Conservation (phyloP, 2,888 invertebrate species). For the Pelosia muscerda region DNA sequence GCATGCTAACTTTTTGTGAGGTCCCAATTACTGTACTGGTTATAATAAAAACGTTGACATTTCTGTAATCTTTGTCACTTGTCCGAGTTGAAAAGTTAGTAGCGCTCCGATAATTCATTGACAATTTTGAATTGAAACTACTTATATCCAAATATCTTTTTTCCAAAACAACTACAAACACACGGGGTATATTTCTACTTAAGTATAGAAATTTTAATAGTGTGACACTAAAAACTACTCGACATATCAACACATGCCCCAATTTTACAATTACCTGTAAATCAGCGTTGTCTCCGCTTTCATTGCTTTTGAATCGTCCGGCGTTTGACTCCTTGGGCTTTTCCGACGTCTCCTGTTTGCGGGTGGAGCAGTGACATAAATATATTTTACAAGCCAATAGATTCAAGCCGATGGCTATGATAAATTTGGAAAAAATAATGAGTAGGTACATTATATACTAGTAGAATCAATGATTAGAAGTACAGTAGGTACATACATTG, state of each 20-base stretch:
- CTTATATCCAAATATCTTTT: no score
- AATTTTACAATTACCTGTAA: conserved; percentile 58
- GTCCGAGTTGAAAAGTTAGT: no score
- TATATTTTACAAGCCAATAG: background rate
- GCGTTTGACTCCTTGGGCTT: conserved; percentile 62
- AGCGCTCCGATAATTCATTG: no score
- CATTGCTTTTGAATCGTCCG: conserved; percentile 56
- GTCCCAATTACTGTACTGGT: no score
- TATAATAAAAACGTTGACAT: no score
- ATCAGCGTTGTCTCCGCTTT: conserved; percentile 56
- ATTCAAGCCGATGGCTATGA: conserved; percentile 8
- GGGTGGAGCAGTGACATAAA: conserved; percentile 11
- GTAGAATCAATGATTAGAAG: background rate
- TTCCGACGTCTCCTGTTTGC: conserved; percentile 66
- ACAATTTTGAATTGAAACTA: no score
- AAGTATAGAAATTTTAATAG: background rate
- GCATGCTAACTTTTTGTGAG: no score
- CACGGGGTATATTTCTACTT: no score
- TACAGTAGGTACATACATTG: conserved; percentile 16
- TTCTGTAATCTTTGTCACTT: no score
- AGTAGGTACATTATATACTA: background rate
- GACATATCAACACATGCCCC: background rate
- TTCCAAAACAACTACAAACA: no score
- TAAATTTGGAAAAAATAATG: conserved; percentile 1
- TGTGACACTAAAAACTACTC: background rate